A percentile compares a stretch with the other conserved stretches of the same genome.
Evolutionary conservation across 2,797 vertebrate species (phyloP).

Genomic region (Diplodus sargus): DNA sequence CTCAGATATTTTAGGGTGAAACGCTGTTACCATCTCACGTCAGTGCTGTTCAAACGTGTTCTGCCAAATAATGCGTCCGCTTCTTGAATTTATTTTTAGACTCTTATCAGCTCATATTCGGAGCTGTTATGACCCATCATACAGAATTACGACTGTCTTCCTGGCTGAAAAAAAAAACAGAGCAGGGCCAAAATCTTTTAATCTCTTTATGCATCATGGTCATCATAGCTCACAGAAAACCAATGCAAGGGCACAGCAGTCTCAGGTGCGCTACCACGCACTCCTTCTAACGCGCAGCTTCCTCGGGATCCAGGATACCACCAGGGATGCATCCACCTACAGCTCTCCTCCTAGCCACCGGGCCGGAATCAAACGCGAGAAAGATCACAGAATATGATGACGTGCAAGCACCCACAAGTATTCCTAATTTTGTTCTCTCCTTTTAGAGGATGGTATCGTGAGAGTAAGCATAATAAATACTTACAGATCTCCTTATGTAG

Average conservation of each 20-base stretch:
- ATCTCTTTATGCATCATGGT: neutral
- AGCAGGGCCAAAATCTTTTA: neutral
- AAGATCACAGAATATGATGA: neutral
- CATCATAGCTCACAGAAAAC: neutral
- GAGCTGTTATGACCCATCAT: too few relatives aligned
- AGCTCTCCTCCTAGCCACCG: neutral
- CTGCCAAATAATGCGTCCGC: too few relatives aligned
- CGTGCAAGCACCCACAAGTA: neutral
- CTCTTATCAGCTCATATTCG: too few relatives aligned
- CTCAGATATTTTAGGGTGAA: too few relatives aligned
- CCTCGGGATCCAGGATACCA: constrained; percentile 4
- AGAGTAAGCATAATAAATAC: neutral
- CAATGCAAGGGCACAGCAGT: neutral
- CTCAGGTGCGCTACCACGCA: neutral
- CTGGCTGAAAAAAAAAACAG: too few relatives aligned
- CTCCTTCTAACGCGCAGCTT: neutral
- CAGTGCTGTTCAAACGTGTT: too few relatives aligned
- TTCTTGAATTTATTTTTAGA: too few relatives aligned
- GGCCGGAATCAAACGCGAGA: neutral
- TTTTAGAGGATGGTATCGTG: neutral
- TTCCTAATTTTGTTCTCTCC: too few relatives aligned
- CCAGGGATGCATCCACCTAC: constrained; percentile 17
- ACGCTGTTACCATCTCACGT: too few relatives aligned
- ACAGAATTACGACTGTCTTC: too few relatives aligned
- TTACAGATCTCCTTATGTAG: neutral